Evolutionary conservation across 2,888 invertebrate species (phyloP).

Genomic region (Machimus atricapillus): DNA sequence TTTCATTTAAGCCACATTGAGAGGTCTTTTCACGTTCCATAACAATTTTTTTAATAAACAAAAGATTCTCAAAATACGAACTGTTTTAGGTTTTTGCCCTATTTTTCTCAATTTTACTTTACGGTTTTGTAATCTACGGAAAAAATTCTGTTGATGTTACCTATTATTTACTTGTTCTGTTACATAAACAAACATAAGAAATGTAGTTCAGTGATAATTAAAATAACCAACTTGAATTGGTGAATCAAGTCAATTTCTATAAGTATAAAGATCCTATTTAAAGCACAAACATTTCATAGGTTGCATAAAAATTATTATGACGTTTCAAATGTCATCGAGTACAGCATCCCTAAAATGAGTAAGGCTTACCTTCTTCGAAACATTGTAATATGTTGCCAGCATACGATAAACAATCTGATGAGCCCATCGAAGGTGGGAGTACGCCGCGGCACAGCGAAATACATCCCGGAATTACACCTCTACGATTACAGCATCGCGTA

Average conservation of each 20-base stretch:
- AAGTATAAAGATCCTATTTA: neutral
- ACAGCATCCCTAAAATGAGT: neutral
- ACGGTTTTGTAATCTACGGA: too few relatives aligned
- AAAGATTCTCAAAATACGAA: too few relatives aligned
- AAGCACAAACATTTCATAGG: neutral
- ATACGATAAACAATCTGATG: conserved; percentile 77
- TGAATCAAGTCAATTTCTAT: neutral
- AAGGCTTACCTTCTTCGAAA: conserved; percentile 78
- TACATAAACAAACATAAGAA: too few relatives aligned
- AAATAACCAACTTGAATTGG: neutral
- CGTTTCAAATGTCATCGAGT: neutral
- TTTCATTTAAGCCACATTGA: too few relatives aligned
- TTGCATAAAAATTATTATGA: neutral
- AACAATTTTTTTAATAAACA: too few relatives aligned
- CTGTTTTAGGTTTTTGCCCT: too few relatives aligned
- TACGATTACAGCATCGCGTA: conserved; percentile 74
- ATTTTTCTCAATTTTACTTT: too few relatives aligned
- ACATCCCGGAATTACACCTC: conserved; percentile 75
- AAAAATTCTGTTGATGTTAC: too few relatives aligned
- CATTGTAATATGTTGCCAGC: conserved; percentile 86
- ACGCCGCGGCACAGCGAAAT: conserved; percentile 78
- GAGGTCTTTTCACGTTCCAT: too few relatives aligned
- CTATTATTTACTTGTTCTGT: too few relatives aligned
- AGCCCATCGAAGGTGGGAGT: conserved; percentile 65
- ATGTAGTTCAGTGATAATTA: too few relatives aligned